Base-by-base conservation (phyloP, 92 coral and sea anemone species). In the Porites cylindrica region DNA sequence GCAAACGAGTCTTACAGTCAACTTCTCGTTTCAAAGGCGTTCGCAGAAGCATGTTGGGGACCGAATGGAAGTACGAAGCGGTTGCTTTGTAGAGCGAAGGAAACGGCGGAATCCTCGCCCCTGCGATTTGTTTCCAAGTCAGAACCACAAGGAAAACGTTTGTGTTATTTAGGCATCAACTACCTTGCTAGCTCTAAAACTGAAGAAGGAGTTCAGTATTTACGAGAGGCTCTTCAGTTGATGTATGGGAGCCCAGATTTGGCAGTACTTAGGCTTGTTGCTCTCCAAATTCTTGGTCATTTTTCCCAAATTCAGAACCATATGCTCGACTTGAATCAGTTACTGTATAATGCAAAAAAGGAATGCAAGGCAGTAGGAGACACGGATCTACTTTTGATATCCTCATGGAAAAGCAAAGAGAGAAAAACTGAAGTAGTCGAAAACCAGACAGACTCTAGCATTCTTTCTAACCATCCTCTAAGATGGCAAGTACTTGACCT, bases 1-100 rank as follows among this genome's bases (percentile, higher is more conserved):
- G 54, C 66, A 23, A 51, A 12, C 53, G 20, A 19, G n/a, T 72
- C 16, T 60, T 58, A 29, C 62, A 10, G 17, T 8, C 56, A 18
- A 17, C 65, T 81, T 10, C 69, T 51, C 7, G 75, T 62, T 7
- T 72, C 82, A 62, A 82, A 75, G 58, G 63, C 59, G 6, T 87
- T 80, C 65, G 12, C 2, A 1, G 14, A 61, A 1, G 65, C 23
- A 59, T 18, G 56, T 29, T 26, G 21, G 52, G 13, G 51, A 10
- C 1, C 67, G 10, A 32, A 12, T 10, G 70, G 72, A 26, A 51
- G 2, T 8, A 70, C 58, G 8, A 29, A 10, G 32, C 59, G 29
- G 12, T 63, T 72, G n/a, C 69, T 82, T 24, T 67, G 63, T 23
- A 56, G 51, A 51, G 80, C 65, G 8, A 13, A 52, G 9, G 17